These are phyloP conservation scores for Cranoglanis bouderius DNA, from an alignment of 2,113 vertebrate genomes.

Conservation along the genomic window DNA sequence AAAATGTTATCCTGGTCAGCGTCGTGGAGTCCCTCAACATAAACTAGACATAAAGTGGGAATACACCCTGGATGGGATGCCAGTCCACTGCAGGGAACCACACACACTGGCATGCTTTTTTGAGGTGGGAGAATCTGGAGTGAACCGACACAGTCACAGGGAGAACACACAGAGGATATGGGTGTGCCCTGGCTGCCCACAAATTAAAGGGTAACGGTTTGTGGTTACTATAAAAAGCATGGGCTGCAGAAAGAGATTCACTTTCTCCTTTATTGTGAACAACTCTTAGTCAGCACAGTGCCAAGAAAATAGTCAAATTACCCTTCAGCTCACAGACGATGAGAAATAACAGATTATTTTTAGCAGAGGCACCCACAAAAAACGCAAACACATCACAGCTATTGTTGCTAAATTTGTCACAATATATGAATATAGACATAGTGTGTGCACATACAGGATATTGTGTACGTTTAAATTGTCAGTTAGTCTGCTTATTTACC, in stretches of 20 bases:
- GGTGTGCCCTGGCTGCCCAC: background rate
- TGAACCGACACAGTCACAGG: background rate
- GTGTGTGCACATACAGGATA: background rate
- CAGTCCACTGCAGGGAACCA: background rate
- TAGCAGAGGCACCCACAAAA: background rate
- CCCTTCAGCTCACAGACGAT: background rate
- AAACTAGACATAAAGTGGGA: background rate
- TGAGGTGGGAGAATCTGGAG: background rate
- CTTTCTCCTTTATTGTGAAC: background rate
- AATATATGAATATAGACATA: background rate
- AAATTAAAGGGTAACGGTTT: background rate
- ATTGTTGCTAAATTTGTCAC: background rate
- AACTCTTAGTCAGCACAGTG: background rate
- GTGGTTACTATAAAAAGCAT: constrained; percentile 3
- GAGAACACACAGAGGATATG: background rate
- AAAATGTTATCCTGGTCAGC: background rate
- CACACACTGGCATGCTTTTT: background rate
- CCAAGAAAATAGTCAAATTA: background rate
- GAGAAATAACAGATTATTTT: background rate
- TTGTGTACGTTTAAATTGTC: background rate
- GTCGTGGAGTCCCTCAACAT: background rate
- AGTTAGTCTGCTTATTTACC: background rate
- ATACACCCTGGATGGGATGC: background rate
- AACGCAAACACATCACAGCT: background rate
- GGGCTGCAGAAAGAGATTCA: background rate